Conservation (phyloP, 1,140 invertebrate genomes). For the Drosophila rufa region DNA sequence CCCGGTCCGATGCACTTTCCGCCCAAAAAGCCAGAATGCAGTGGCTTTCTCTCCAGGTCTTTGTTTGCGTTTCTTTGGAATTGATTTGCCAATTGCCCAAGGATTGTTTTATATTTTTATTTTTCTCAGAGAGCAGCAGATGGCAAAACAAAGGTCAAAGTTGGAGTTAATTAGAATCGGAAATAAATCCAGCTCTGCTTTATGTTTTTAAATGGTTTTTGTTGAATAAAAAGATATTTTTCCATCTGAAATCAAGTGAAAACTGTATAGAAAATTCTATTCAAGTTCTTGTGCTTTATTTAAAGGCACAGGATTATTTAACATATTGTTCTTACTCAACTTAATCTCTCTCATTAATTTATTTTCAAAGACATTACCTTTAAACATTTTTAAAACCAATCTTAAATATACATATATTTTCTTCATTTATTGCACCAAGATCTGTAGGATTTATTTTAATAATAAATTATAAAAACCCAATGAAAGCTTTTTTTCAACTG, state of each 20-base stretch:
- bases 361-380: no score
- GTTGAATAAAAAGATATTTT: background rate
- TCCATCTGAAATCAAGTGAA: no score
- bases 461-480: no score
- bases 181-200: background rate
- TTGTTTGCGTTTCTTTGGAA: slow-evolving; percentile 3
- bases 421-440: no score
- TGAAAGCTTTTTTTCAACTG: no score
- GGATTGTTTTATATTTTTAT: slow-evolving; percentile 3
- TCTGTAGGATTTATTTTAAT: no score
- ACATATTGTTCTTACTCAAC: no score
- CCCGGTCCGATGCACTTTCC: slow-evolving; percentile 25
- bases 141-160: slow-evolving; percentile 31
- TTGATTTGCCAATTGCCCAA: slow-evolving; percentile 8
- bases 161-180: background rate
- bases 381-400: no score
- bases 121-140: slow-evolving; percentile 2
- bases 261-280: background rate
- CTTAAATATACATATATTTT: no score
- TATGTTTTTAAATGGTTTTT: background rate
- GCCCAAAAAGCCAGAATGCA: slow-evolving; percentile 27
- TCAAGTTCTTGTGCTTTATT: no score
- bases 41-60: background rate
- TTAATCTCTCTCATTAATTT: no score
- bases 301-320: no score